Evolutionary conservation across 2,797 vertebrate genomes (phyloP), one percentile per base, ranked within the genome.

Genomic region (Pelodytes ibericus): DNA sequence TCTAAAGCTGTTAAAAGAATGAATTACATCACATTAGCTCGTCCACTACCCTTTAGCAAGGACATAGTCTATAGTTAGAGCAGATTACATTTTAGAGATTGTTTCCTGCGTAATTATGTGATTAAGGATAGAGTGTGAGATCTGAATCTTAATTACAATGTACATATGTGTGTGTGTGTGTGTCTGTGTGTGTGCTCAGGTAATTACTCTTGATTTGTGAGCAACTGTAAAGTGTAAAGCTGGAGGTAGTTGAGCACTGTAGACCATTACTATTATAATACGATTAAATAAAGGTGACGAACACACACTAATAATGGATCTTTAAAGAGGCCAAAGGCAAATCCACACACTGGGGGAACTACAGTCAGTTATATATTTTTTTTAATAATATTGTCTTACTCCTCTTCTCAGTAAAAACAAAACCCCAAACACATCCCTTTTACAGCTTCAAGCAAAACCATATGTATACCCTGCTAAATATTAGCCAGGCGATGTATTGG

Each of bases 61-160:
- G 22, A 67, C 0, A 18, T 29, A 26, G 63, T 74, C 67, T 66
- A 75, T 39, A 24, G 26, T n/a, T 59, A 67, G 41, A 11, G 10
- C 15, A 7, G 41, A 3, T 44, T 44, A 53, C 49, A 53, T 58
- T 58, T 22, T 49, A 33, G 31, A 16, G 29, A 75, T 60, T 2
- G 49, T 68, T 75, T 69, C 57, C 73, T 27, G 22, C 30, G 62
- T 69, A 61, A 69, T 75, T 67, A 51, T 75, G 26, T 49, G 4
- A 67, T 75, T 68, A 68, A 16, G n/a, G 41, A 31, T 67, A 29
- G 16, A 63, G 71, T 18, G n/a, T 7, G 64, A 44, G 49, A 29
- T 61, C 24, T 57, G 41, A 58, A 66, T 66, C 51, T 47, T 26
- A 20, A 63, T 72, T 36, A 47, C 20, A 72, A 13, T 18, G 53